Evolutionary conservation across 2,888 invertebrate species (phyloP), one percentile per base, ranked within the genome.

Genomic region (Lasioglossum zephyrum): DNA sequence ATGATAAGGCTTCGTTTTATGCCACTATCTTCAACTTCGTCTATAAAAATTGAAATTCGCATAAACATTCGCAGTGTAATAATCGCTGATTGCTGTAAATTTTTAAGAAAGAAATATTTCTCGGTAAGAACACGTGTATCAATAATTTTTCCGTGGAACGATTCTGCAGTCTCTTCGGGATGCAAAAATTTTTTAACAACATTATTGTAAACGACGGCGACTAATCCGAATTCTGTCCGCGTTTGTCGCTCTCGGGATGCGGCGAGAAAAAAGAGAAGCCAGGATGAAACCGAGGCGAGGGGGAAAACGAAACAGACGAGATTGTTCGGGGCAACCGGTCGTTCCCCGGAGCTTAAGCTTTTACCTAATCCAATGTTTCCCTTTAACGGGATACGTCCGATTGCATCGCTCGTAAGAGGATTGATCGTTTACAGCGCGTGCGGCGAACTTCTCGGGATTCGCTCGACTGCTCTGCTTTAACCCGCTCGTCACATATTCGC

Each of bases 301-400:
- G 69, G 66, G 70, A 4, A 41, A 79, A 76, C 53, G 66, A 76
- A 84, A 84, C 44, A 44, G 78, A 31, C 47, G 69, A 9, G 49
- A 9, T 22, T 9, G 69, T 39, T 69, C 22, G 16, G 36, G 69
- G 8, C 53, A 57, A 57, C 41, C 39, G 22, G 26, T 74, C 47
- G 49, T 31, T 73, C 18, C 47, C 31, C 9, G 73, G 47, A n/a
- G 41, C 70, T 70, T 70, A 36, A 70, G 41, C 41, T 44, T 70
- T 70, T 44, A 70, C 41, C 41, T 70, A 70, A 41, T 44, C 41
- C 70, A 44, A 41, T 44, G 41, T 41, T 70, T 44, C 70, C 70
- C 70, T 36, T 41, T 41, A 70, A 70, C 41, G n/a, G 41, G 70
- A 41, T 41, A 70, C 70, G 36, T 41, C 41, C n/a, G 41, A 41